Conservation (phyloP, 2,797 vertebrate species). For the Malacoctenus gilli region DNA sequence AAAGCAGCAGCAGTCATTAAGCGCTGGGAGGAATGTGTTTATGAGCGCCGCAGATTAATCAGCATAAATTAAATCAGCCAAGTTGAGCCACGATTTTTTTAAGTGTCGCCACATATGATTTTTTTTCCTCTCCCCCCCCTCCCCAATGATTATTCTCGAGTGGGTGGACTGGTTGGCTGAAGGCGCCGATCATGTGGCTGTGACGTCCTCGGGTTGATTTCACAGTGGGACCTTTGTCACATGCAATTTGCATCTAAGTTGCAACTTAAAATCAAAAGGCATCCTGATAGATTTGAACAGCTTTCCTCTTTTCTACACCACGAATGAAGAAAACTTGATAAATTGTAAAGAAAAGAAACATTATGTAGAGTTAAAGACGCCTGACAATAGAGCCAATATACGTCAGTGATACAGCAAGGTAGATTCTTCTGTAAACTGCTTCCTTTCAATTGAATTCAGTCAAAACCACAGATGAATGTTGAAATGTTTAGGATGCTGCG, state of each 20-base stretch:
- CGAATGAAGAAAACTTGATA: too few species aligned
- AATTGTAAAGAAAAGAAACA: too few species aligned
- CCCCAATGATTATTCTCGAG: conserved; percentile 54
- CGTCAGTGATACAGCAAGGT: too few species aligned
- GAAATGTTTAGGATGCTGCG: too few species aligned
- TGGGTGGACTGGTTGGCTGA: conserved; percentile 58
- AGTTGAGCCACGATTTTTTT: conserved; percentile 42
- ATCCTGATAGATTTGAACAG: too few species aligned
- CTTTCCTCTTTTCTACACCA: too few species aligned
- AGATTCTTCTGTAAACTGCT: too few species aligned
- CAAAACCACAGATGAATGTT: too few species aligned
- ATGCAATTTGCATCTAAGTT: conserved; percentile 38
- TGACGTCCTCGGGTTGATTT: conserved; percentile 53
- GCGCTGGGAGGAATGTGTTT: conserved; percentile 21
- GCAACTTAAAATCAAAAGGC: too few species aligned
- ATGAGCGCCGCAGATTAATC: conserved; percentile 57
- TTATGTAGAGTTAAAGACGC: too few species aligned
- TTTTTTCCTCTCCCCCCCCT: conserved; percentile 4
- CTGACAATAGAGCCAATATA: too few species aligned
- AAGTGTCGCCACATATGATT: conserved; percentile 26
- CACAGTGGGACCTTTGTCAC: conserved; percentile 54
- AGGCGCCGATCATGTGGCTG: conserved; percentile 51
- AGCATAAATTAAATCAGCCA: conserved; percentile 59
- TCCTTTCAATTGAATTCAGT: too few species aligned
- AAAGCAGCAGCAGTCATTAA: conserved; percentile 15